Evolutionary conservation across 2,888 invertebrate genomes (phyloP).

Genomic region (Platerodrilus igneus): DNA sequence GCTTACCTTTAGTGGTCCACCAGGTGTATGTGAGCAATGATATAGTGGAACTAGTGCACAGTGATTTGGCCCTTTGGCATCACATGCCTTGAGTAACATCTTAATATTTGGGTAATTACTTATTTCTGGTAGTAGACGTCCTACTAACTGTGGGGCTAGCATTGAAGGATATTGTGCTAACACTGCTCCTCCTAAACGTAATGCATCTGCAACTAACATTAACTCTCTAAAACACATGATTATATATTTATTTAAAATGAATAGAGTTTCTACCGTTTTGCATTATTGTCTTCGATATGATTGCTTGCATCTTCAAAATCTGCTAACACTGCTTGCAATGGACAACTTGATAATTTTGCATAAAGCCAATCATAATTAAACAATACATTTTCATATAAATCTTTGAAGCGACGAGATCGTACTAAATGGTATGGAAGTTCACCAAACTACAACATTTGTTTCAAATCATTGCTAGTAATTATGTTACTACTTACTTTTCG

Average conservation of each 20-base stretch:
- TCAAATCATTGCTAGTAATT: constrained; percentile 1
- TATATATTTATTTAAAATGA: too few species aligned
- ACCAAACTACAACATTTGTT: constrained; percentile 64
- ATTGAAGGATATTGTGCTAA: constrained; percentile 89
- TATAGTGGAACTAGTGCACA: constrained; percentile 90
- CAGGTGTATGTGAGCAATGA: constrained; percentile 97
- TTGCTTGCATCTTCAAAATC: constrained; percentile 92
- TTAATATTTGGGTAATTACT: constrained; percentile 77
- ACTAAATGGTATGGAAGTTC: constrained; percentile 95
- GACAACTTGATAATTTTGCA: constrained; percentile 92
- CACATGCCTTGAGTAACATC: constrained; percentile 85
- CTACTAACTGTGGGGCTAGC: constrained; percentile 91
- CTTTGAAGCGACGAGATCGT: constrained; percentile 82
- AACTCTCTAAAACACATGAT: constrained; percentile 77
- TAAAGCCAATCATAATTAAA: constrained; percentile 98
- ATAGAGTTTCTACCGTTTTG: constrained; percentile 57
- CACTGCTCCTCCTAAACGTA: constrained; percentile 91
- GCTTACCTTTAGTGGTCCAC: constrained; percentile 87
- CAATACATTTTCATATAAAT: constrained; percentile 84
- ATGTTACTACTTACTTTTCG: constrained; percentile 67
- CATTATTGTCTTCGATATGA: constrained; percentile 77
- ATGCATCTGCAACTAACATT: constrained; percentile 87
- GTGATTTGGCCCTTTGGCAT: constrained; percentile 79
- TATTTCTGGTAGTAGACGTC: constrained; percentile 87
- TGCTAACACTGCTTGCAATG: constrained; percentile 87